phyloP scores from a whole-genome alignment of 2,797 vertebrate species.

The Hafferia zeledoni region DNA sequence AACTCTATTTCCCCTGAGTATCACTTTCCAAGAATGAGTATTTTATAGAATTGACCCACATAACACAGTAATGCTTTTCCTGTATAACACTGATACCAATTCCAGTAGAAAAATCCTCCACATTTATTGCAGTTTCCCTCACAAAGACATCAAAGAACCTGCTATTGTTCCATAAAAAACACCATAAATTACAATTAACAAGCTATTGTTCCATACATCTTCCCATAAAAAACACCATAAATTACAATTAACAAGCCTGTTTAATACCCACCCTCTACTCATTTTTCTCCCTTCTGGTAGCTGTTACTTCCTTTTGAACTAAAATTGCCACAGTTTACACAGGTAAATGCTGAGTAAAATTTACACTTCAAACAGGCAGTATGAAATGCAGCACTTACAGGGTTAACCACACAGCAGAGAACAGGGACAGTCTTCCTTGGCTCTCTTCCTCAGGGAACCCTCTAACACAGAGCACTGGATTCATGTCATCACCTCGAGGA shows the following conservation, averaged over 20 bases:
- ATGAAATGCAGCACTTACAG: background rate
- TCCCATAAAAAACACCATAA: accelerated
- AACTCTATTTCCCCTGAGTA: background rate
- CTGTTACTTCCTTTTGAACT: background rate
- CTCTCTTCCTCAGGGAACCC: background rate
- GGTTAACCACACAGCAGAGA: background rate
- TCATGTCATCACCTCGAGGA: background rate
- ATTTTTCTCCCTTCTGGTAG: background rate
- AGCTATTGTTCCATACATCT: background rate
- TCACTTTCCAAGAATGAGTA: background rate
- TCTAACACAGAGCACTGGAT: background rate
- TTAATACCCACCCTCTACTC: background rate
- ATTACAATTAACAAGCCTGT: background rate
- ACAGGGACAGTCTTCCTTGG: background rate
- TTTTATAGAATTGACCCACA: background rate
- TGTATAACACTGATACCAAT: background rate
- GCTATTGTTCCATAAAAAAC: background rate
- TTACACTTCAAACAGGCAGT: background rate
- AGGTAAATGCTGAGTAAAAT: background rate
- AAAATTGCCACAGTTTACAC: background rate
- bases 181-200: background rate
- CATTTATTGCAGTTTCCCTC: background rate
- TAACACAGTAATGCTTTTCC: background rate
- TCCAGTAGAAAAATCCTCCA: background rate
- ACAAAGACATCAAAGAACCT: background rate